Base-by-base conservation (phyloP, 2,888 invertebrate species). In the Amphipoea oculea region DNA sequence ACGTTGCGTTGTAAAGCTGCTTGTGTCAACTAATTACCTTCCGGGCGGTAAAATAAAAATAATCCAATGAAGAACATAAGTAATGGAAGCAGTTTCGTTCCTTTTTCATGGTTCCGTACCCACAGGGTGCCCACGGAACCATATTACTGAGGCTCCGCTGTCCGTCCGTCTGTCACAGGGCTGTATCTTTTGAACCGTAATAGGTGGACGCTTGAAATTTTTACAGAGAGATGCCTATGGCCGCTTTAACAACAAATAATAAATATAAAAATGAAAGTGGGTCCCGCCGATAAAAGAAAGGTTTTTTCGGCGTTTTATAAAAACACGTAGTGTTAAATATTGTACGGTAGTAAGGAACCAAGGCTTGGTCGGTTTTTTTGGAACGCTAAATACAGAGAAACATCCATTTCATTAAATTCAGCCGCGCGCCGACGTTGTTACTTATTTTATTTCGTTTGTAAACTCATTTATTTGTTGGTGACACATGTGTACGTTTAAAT, bases 401-500 rank as follows among this genome's bases (percentile, higher is more conserved):
- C 4, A 23, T 29, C 2, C 3, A n/a, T 65, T 63, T 42, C 63
- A 54, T 77, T 63, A 23, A 29, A 77, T 23, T 23, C 3, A 14
- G 20, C 1, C n/a, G 29, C 42, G 11, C 20, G 40, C 11, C 42
- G 29, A 6, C n/a, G 20, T 14, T 65, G 5, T 42, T n/a, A 29
- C 29, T 76, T 51, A 42, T 76, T 48, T 48, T 48, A 48, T 17
- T 17, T 51, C 5, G 14, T 48, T 4, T 14, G 23, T 2, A 57
- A 70, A 40, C n/a, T 45, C 23, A 62, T 54, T 51, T 68, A 65
- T 60, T n/a, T 73, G 36, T 36, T 60, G 6, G 42, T 20, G 82
- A 73, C 69, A 73, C 51, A 73, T 73, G 69, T 83, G 84, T 29
- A 17, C 36, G 12, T 70, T 65, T 36, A 73, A 66, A 65, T 73